Conservation (phyloP, 2,113 vertebrate genomes). For the Oreotragus oreotragus region DNA sequence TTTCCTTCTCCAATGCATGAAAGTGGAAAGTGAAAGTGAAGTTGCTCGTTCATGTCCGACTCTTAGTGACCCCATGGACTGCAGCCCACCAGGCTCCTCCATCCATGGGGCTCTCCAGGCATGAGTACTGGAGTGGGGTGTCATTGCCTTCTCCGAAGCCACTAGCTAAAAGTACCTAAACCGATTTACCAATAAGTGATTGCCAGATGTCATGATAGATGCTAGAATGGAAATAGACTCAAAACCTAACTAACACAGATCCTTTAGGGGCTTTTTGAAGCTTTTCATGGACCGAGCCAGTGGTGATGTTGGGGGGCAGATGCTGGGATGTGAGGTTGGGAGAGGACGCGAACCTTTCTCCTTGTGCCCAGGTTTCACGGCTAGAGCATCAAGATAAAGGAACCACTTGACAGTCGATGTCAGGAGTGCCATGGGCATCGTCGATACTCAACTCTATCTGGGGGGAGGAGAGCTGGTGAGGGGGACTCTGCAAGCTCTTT, state of each 20-base stretch:
- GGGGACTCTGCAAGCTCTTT: not conserved
- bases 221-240: rapidly evolving
- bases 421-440: rapidly evolving
- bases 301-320: not conserved
- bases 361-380: not conserved
- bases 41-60: too few relatives aligned
- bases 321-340: not conserved
- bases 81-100: too few relatives aligned
- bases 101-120: too few relatives aligned
- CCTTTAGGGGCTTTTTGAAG: rapidly evolving
- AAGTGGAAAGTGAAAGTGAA: too few relatives aligned
- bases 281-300: not conserved
- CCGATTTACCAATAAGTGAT: rapidly evolving
- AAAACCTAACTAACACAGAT: rapidly evolving
- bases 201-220: rapidly evolving
- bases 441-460: rapidly evolving
- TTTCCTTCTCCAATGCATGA: too few relatives aligned
- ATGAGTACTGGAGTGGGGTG: too few relatives aligned
- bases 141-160: not conserved
- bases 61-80: too few relatives aligned
- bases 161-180: not conserved
- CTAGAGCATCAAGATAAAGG: not conserved
- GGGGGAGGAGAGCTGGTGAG: not conserved
- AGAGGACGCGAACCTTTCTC: rapidly evolving
- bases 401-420: rapidly evolving